Evolutionary conservation across 2,888 invertebrate genomes (phyloP).

Genomic region (Prenolepis imparis): DNA sequence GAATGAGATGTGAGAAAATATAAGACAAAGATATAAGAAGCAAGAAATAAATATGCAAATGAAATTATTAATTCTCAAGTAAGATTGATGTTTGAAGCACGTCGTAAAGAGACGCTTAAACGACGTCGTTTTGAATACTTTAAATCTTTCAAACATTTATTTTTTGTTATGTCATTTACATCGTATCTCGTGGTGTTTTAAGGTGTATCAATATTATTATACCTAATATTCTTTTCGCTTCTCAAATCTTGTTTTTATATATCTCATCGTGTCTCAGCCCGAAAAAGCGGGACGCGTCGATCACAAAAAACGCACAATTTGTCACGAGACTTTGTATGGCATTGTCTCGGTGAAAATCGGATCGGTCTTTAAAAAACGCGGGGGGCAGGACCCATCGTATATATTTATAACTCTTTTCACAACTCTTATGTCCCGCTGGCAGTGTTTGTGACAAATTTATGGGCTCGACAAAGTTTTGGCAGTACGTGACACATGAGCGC

Average conservation of each 20-base stretch:
- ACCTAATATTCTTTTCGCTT: not conserved
- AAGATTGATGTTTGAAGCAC: not conserved
- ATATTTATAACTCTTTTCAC: conserved; percentile 28
- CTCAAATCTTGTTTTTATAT: conserved; percentile 18
- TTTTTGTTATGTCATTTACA: not conserved
- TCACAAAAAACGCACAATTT: conserved; percentile 44
- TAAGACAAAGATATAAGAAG: conserved; percentile 20
- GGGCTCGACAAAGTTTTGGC: conserved; percentile 53
- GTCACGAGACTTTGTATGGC: conserved; percentile 52
- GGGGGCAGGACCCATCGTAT: not conserved
- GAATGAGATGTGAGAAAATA: conserved; percentile 30
- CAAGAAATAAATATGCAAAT: not conserved
- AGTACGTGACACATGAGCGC: conserved; percentile 27
- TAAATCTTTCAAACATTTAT: not conserved
- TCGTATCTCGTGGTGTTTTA: not conserved
- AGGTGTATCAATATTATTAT: not conserved
- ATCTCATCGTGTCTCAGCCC: conserved; percentile 1
- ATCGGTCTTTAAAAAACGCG: conserved; percentile 37
- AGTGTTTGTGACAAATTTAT: conserved; percentile 60
- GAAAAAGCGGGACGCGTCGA: conserved; percentile 40
- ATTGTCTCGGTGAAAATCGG: conserved; percentile 37
- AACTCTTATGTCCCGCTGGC: conserved; percentile 60
- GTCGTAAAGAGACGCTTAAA: not conserved
- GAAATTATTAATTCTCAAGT: not conserved
- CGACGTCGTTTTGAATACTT: not conserved